A percentile compares a stretch with the other conserved stretches of the same genome.
Evolutionary conservation across 2,797 vertebrate genomes (phyloP).

Genomic region (Melanotaenia parkinsoni): DNA sequence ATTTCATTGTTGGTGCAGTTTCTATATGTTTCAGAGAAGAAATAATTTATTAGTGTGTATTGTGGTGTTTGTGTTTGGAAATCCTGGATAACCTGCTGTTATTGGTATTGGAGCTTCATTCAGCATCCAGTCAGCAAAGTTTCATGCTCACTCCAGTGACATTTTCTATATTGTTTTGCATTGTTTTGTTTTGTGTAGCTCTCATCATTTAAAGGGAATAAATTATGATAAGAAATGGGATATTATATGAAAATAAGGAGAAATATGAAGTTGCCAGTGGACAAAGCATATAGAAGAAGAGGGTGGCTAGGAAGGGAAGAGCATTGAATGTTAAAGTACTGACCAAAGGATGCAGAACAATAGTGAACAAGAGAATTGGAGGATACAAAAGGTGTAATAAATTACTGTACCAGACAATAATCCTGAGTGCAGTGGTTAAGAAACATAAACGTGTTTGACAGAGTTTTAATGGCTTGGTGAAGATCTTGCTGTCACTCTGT

Average conservation of each 20-base stretch:
- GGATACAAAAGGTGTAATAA: conserved; percentile 17
- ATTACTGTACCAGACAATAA: too few relatives aligned
- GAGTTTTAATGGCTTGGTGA: not conserved
- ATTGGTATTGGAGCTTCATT: not conserved
- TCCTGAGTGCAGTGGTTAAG: not conserved
- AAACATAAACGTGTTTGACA: too few relatives aligned
- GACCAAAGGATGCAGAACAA: conserved; percentile 36
- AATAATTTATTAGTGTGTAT: too few relatives aligned
- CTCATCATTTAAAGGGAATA: not conserved
- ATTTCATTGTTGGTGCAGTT: too few relatives aligned
- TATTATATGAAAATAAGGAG: conserved; percentile 13
- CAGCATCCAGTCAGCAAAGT: not conserved
- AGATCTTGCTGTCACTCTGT: too few relatives aligned
- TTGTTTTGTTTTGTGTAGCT: too few relatives aligned
- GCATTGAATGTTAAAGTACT: conserved; percentile 40
- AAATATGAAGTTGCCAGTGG: conserved; percentile 11
- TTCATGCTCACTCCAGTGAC: too few relatives aligned
- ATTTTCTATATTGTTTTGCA: too few relatives aligned
- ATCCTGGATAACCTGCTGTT: not conserved
- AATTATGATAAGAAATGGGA: conserved; percentile 14
- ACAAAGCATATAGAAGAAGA: not conserved
- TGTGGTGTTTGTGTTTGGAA: too few relatives aligned
- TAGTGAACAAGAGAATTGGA: too few relatives aligned
- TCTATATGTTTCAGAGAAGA: too few relatives aligned
- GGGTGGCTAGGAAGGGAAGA: conserved; percentile 15